Evolutionary conservation across 2,888 invertebrate species (phyloP).

Genomic region (Kryphioiulus occultus): DNA sequence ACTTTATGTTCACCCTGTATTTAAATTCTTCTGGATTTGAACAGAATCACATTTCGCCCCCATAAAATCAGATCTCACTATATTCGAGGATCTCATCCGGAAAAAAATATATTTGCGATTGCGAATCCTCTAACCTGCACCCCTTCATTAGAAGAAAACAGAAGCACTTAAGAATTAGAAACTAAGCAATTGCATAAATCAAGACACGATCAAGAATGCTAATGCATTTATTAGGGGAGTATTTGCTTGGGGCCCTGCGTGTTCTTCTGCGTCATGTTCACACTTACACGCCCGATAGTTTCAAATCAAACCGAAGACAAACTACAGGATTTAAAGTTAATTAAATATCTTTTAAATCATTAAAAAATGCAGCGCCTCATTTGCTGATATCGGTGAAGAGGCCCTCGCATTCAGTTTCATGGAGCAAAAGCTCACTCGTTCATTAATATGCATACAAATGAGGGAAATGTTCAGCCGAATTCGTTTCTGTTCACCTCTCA

Average conservation of each 20-base stretch:
- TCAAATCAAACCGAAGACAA: neutral
- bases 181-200: slow-evolving; percentile 18
- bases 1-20: too few relatives aligned
- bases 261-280: neutral
- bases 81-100: neutral
- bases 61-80: neutral
- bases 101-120: slow-evolving; percentile 3
- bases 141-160: slow-evolving; percentile 14
- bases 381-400: slow-evolving; percentile 3
- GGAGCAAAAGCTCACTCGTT: neutral
- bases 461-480: neutral
- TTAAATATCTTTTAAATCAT: slow-evolving; percentile 4
- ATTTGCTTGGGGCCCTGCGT: neutral
- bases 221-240: neutral
- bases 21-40: too few relatives aligned
- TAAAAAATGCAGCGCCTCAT: slow-evolving; percentile 8
- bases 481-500: slow-evolving; percentile 14
- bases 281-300: neutral
- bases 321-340: neutral
- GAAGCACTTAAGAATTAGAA: slow-evolving; percentile 8
- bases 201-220: slow-evolving; percentile 16
- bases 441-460: slow-evolving; percentile 18
- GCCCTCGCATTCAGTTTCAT: too few relatives aligned
- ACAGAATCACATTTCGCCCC: too few relatives aligned
- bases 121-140: neutral